Base-by-base conservation (phyloP, 2,113 vertebrate genomes). In the Noctilio leporinus region DNA sequence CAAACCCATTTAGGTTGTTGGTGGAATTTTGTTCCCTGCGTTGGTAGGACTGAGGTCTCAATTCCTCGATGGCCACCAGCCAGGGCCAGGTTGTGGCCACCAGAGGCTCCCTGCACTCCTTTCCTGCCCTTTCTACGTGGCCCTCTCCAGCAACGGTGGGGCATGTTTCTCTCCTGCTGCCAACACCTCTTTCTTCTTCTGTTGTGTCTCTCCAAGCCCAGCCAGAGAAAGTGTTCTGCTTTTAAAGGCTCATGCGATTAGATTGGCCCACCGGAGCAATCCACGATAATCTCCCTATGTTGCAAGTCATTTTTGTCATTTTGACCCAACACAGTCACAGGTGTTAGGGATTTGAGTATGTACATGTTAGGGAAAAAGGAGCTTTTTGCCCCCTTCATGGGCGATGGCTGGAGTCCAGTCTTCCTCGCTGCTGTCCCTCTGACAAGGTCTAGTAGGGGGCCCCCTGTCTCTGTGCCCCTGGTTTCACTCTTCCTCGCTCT, bases 381-480 rank as follows among this genome's bases (percentile, higher is more conserved):
- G 7, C 33, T 10, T 28, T 69, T 24, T 43, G 15, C 26, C n/a
- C 2, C 69, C 64, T 11, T 4, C 38, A 14, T 20, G 24, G 49
- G 6, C 12, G 45, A 76, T 28, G 49, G 22, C 55, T 35, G 70
- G 30, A 87, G 16, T n/a, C 88, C 47, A 45, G 26, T 15, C 10
- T 35, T 76, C 24, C 30, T 80, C 26, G 5, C 14, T 43, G 35
- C 47, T 12, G 3, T 65, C 59, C 43, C 30, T 30, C 53, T 3
- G 0, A 5, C 0, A 10, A 62, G 33, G 8, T 33, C 88, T 59
- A 47, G 75, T 20, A 7, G 0, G 24, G 51, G 43, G 20, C 33
- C 3, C 3, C 4, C 19, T 1, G 33, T 38, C n/a, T 40, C 35
- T 2, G 0, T 6, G 28, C 10, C 28, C 4, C 3, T 1, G 4